Conservation (phyloP, 2,797 vertebrate species). For the Eremophila alpestris region DNA sequence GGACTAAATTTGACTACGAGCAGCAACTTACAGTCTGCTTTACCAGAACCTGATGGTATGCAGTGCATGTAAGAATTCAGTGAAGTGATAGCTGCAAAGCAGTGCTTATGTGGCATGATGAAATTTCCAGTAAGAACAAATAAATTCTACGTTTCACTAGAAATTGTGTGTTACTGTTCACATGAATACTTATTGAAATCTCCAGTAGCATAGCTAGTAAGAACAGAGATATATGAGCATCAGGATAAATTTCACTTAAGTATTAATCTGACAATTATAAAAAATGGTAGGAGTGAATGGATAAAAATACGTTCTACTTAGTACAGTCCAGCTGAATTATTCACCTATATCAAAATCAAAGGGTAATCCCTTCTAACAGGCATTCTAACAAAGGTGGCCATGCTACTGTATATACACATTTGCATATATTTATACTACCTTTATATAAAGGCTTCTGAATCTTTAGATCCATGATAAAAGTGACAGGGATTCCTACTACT, state of each 20-base stretch:
- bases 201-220: conserved; percentile 51
- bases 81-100: conserved; percentile 66
- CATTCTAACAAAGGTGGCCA: conserved; percentile 74
- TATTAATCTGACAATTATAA: conserved; percentile 61
- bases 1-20: conserved; percentile 27
- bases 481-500: not conserved
- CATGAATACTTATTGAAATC: conserved; percentile 65
- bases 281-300: conserved; percentile 65
- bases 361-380: conserved; percentile 69
- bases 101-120: conserved; percentile 38
- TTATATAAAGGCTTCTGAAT: conserved; percentile 65
- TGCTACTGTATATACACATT: conserved; percentile 76
- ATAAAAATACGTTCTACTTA: conserved; percentile 71
- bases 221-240: conserved; percentile 44
- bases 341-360: conserved; percentile 68
- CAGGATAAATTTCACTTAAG: conserved; percentile 46
- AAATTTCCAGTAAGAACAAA: conserved; percentile 57
- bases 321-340: conserved; percentile 78
- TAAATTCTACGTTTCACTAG: not conserved
- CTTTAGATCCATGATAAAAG: conserved; percentile 62
- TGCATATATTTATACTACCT: conserved; percentile 78
- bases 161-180: conserved; percentile 58
- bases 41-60: conserved; percentile 22
- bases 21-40: conserved; percentile 63
- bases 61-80: conserved; percentile 60